These are phyloP conservation scores for Acanthurus tractus DNA, from an alignment of 2,797 vertebrate species.

Conservation along the genomic window DNA sequence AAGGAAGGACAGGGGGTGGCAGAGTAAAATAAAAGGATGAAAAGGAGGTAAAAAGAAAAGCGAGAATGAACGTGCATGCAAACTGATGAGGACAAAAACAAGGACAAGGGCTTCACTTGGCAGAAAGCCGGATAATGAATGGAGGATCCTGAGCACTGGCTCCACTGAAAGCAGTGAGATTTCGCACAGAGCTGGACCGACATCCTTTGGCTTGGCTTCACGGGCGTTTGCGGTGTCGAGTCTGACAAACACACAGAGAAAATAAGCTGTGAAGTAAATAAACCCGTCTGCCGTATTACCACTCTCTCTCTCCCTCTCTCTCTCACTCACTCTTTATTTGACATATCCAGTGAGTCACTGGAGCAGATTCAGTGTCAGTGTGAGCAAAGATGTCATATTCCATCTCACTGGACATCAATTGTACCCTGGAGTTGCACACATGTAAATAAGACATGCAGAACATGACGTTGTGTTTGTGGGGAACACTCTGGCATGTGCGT, in stretches of 20 bases:
- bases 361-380: conserved; percentile 33
- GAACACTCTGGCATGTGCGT: conserved; percentile 23
- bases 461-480: conserved; percentile 58
- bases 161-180: conserved; percentile 26
- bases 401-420: conserved; percentile 72
- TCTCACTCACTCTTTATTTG: background rate
- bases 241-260: conserved; percentile 55
- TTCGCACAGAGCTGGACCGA: conserved; percentile 38
- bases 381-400: conserved; percentile 66
- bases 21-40: background rate
- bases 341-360: conserved; percentile 12
- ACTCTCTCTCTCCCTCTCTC: conserved; percentile 7
- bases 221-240: conserved; percentile 41
- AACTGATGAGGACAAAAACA: conserved; percentile 17
- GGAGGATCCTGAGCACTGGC: conserved; percentile 27
- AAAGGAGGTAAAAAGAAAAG: background rate
- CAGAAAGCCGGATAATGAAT: conserved; percentile 24
- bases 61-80: background rate
- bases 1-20: background rate
- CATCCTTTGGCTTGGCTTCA: conserved; percentile 35
- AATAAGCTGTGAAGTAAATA: conserved; percentile 65
- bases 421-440: conserved; percentile 42
- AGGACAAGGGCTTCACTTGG: conserved; percentile 26
- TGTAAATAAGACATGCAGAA: conserved; percentile 51
- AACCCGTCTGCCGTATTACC: conserved; percentile 63